Conservation (phyloP, 64 coral and sea anemone genomes). For the Stichodactyla helianthus region DNA sequence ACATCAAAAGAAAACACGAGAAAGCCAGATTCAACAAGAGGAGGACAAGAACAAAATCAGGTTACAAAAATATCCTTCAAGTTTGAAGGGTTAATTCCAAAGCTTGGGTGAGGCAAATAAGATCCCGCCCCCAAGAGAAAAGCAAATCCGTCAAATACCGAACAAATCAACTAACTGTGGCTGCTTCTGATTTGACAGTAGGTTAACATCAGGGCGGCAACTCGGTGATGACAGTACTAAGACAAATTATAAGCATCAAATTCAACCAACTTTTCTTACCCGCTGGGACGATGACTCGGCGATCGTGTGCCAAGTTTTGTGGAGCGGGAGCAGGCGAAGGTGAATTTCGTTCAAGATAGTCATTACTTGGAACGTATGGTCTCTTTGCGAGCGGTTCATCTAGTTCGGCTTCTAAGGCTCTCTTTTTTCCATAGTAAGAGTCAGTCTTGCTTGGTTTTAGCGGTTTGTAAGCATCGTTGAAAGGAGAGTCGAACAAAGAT, state of each 20-base stretch:
- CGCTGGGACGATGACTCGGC: constrained; percentile 93
- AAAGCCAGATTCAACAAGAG: neutral
- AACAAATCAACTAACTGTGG: neutral
- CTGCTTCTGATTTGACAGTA: neutral
- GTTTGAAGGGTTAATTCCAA: constrained; percentile 12
- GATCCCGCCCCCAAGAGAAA: neutral
- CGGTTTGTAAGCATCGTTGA: constrained; percentile 92
- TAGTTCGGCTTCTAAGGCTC: constrained; percentile 66
- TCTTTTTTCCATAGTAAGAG: constrained; percentile 69
- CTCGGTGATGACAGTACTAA: constrained; percentile 53
- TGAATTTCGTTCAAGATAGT: constrained; percentile 85
- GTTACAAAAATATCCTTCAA: neutral
- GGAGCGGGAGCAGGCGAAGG: constrained; percentile 71
- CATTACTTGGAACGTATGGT: constrained; percentile 76
- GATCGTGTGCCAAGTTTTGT: constrained; percentile 77
- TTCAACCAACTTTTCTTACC: constrained; percentile 52
- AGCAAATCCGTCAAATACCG: neutral
- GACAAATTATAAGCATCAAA: constrained; percentile 38
- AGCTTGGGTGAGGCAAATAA: constrained; percentile 3
- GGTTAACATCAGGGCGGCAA: constrained; percentile 16
- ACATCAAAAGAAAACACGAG: neutral
- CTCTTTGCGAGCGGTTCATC: constrained; percentile 86
- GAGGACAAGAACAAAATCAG: neutral
- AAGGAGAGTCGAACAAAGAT: constrained; percentile 84
- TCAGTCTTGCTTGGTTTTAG: constrained; percentile 77